A percentile compares a stretch with the other conserved stretches of the same genome.
These are phyloP conservation scores for Drosophila sucinea DNA, from an alignment of 1,140 invertebrate species.

Conservation along the genomic window DNA sequence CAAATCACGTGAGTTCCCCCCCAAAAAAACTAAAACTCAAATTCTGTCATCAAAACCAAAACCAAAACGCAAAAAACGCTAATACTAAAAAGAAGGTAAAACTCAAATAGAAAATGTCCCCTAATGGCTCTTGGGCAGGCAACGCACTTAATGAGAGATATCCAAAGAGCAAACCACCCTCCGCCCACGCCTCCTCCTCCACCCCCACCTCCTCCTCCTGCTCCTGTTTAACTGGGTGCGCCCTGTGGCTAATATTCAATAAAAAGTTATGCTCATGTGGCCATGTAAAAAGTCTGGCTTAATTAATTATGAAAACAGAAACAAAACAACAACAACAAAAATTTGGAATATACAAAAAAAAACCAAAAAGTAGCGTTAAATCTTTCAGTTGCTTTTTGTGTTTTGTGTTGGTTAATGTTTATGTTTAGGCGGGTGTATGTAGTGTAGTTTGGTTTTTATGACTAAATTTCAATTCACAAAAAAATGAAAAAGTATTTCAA, in stretches of 20 bases:
- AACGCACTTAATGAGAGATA: constrained; percentile 69
- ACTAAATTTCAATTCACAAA: constrained; percentile 79
- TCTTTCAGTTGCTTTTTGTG: constrained; percentile 53
- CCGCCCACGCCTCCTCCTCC: not conserved
- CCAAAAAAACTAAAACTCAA: constrained; percentile 34
- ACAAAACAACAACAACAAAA: not conserved
- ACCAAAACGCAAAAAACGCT: not conserved
- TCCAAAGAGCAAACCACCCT: constrained; percentile 4
- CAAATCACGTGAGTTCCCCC: constrained; percentile 60
- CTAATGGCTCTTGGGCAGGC: constrained; percentile 74
- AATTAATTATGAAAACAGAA: constrained; percentile 68
- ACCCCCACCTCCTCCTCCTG: not conserved
- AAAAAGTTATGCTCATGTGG: constrained; percentile 72
- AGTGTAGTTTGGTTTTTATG: constrained; percentile 57
- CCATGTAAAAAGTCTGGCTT: constrained; percentile 70
- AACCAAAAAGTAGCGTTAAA: constrained; percentile 69
- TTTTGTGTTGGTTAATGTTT: constrained; percentile 1
- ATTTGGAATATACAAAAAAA: not conserved
- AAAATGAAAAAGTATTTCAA: constrained; percentile 8
- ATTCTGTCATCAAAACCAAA: constrained; percentile 70
- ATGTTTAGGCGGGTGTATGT: constrained; percentile 1
- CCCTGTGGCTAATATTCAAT: constrained; percentile 74
- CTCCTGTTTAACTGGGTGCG: constrained; percentile 37
- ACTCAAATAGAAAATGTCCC: constrained; percentile 38
- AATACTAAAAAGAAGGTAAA: not conserved